Evolutionary conservation across 2,888 invertebrate species (phyloP).

Genomic region (Sesamia inferens): DNA sequence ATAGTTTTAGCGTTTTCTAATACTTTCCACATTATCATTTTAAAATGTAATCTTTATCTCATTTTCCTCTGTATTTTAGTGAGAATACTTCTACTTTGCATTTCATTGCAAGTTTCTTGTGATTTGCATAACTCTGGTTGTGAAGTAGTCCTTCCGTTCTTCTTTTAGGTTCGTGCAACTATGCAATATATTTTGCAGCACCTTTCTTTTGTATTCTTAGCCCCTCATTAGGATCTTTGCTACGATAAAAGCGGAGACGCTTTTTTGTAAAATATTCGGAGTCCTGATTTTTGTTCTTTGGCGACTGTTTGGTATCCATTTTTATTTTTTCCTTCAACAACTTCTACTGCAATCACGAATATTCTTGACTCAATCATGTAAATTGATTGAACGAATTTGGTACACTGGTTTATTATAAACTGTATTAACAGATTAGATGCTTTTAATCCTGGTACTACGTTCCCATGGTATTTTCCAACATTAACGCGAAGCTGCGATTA

Average conservation of each 20-base stretch:
- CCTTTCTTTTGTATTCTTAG: conserved; percentile 23
- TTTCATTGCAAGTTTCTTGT: not conserved
- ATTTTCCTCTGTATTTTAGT: not conserved
- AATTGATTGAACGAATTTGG: not conserved
- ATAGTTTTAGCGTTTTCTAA: conserved; percentile 20
- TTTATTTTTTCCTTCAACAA: not conserved
- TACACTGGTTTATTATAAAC: not conserved
- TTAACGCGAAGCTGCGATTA: not conserved
- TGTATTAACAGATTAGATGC: not conserved
- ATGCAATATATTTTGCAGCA: conserved; percentile 7
- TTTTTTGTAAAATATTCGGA: not conserved
- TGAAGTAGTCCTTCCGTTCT: not conserved
- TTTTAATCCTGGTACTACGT: not conserved
- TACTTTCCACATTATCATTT: conserved; percentile 11
- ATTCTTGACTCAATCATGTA: too few relatives aligned
- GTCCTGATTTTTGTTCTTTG: not conserved
- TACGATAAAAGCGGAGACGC: conserved; percentile 3
- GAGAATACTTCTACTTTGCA: not conserved
- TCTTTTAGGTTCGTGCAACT: conserved; percentile 18
- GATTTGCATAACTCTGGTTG: not conserved
- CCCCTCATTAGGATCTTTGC: conserved; percentile 18
- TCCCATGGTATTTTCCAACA: not conserved
- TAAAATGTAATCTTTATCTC: not conserved
- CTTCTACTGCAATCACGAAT: too few relatives aligned
- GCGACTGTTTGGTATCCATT: not conserved